Conservation (phyloP, 2,113 vertebrate genomes). For the Pungitius pungitius region DNA sequence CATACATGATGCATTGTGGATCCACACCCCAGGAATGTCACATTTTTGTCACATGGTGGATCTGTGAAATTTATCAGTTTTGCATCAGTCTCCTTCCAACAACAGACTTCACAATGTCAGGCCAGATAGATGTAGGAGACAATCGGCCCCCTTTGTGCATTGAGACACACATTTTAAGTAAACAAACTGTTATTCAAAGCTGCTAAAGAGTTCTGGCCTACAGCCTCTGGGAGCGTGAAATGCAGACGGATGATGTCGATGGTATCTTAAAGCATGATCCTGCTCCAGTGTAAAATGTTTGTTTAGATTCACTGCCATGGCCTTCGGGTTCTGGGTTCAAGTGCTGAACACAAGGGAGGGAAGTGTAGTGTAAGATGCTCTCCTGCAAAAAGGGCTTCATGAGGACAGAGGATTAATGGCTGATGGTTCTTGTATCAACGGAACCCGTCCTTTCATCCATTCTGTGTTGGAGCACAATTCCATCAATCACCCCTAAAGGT, state of each 20-base stretch:
- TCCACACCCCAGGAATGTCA: slow-evolving; percentile 87
- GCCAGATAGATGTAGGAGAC: slow-evolving; percentile 77
- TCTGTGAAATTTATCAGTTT: slow-evolving; percentile 93
- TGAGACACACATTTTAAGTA: slow-evolving; percentile 83
- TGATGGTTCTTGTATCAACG: background rate
- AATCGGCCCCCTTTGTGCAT: slow-evolving; percentile 84
- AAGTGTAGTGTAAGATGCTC: slow-evolving; percentile 6
- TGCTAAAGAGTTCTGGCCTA: slow-evolving; percentile 80
- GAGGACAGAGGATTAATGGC: background rate
- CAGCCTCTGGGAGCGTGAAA: slow-evolving; percentile 81
- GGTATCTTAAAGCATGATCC: slow-evolving; percentile 60
- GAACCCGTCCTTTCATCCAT: background rate
- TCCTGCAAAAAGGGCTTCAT: background rate
- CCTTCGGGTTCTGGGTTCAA: slow-evolving; percentile 25
- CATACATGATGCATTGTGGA: slow-evolving; percentile 83
- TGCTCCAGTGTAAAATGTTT: slow-evolving; percentile 64
- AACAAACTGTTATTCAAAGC: slow-evolving; percentile 93
- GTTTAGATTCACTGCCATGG: slow-evolving; percentile 56
- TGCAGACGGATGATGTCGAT: slow-evolving; percentile 72
- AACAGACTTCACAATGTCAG: slow-evolving; percentile 83
- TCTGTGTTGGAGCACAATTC: background rate
- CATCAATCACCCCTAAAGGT: background rate
- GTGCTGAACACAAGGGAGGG: slow-evolving; percentile 20
- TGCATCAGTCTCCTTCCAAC: slow-evolving; percentile 86
- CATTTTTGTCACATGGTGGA: slow-evolving; percentile 94